phyloP scores from a whole-genome alignment of 2,797 vertebrate species.

The Lepus townsendii region DNA sequence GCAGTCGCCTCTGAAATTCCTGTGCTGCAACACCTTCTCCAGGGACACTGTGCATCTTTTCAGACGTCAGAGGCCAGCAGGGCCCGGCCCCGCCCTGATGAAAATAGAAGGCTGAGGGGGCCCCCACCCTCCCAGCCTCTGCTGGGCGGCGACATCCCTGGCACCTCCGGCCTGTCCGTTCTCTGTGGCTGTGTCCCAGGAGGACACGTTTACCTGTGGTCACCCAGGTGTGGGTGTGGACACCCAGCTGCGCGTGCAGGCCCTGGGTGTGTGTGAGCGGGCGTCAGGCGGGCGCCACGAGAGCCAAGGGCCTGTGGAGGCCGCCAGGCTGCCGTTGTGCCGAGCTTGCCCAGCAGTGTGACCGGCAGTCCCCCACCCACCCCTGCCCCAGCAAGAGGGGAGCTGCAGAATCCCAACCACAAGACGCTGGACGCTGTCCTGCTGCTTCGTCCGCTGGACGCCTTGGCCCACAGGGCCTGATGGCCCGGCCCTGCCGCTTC shows the following conservation, averaged over 20 bases:
- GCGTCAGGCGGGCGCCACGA: not conserved
- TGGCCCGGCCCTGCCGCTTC: not conserved
- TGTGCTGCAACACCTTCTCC: conserved; percentile 85
- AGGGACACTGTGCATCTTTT: conserved; percentile 82
- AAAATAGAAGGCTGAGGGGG: conserved; percentile 86
- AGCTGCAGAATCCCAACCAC: too few species aligned
- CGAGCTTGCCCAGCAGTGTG: too few species aligned
- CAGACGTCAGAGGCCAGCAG: conserved; percentile 86
- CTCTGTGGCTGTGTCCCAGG: conserved; percentile 63
- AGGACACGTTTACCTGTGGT: conserved; percentile 71
- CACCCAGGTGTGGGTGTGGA: not conserved
- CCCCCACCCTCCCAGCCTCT: conserved; percentile 77
- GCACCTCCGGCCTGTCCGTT: conserved; percentile 53
- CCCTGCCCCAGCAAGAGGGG: not conserved
- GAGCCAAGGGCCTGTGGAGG: not conserved
- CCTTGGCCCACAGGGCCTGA: too few species aligned
- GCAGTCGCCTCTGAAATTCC: conserved; percentile 77
- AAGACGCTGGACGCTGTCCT: too few species aligned
- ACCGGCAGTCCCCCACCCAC: too few species aligned
- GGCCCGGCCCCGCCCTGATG: conserved; percentile 66
- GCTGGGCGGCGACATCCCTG: conserved; percentile 71
- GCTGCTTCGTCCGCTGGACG: too few species aligned
- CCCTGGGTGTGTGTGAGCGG: not conserved
- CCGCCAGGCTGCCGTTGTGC: not conserved
- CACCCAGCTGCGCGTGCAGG: accelerated